Base-by-base conservation (phyloP, 2,113 vertebrate species). In the Pelecanus crispus region DNA sequence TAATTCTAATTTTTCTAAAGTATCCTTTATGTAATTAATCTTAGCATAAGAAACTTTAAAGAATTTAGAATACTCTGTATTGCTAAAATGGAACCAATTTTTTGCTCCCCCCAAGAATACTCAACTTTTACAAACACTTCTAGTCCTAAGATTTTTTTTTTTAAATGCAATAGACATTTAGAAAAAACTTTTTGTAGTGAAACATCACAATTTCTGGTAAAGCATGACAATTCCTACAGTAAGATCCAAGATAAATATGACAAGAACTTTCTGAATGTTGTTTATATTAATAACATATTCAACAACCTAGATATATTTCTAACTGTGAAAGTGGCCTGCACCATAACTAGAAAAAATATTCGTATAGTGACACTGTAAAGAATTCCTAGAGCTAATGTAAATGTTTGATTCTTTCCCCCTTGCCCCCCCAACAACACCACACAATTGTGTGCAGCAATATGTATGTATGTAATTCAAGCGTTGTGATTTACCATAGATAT, bases 1-100 rank as follows among this genome's bases (percentile, higher is more conserved):
- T 67, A 74, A 93, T 96, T 97, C 40, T 95, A 86, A 92, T 96
- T 92, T 18, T 26, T 81, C 38, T 49, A 18, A 93, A 92, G 73
- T 71, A 82, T 95, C 15, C 81, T 72, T 88, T 75, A 52, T 17
- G 32, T 52, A 77, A 93, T 94, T 96, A 67, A 92, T n/a, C 44
- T 95, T 92, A 93, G 13, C 40, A 50, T 53, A 90, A 52, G 42
- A 20, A 94, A 87, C 28, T 89, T 68, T 50, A 80, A 66, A 85
- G 36, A 13, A 32, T 73, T 91, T 91, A 38, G 40, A 91, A 66
- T 45, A 81, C 6, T 61, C 14, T 92, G 2, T 36, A 50, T 55
- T 80, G 55, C 5, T 55, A 66, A 81, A 87, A 89, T 42, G 4
- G 47, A 86, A 28, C 7, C 8, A 32, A 2, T 59, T 68, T 10